Percentiles rank a stretch among this genome's conserved stretches.
These are phyloP conservation scores for Suncus etruscus DNA, from an alignment of 2,113 vertebrate genomes.

Conservation along the genomic window DNA sequence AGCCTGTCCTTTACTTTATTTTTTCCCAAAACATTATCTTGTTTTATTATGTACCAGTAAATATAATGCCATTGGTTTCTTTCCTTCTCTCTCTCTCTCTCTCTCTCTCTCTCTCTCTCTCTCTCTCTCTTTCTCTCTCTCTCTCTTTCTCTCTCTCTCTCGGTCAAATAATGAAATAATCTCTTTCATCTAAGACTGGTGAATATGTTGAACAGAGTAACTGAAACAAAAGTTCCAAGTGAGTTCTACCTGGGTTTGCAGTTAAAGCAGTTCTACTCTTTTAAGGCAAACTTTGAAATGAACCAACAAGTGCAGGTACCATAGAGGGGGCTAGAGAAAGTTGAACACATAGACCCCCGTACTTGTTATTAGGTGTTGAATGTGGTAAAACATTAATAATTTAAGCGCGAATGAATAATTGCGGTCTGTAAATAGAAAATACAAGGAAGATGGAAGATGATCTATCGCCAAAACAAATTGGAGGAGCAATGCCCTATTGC, in stretches of 20 bases:
- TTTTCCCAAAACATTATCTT: conserved; percentile 91
- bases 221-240: conserved; percentile 83
- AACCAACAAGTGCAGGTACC: conserved; percentile 81
- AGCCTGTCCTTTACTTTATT: conserved; percentile 96
- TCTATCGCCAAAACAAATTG: conserved; percentile 79
- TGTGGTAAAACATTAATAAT: conserved; percentile 79
- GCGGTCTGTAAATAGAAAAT: conserved; percentile 79
- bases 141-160: conserved; percentile 53
- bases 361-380: conserved; percentile 81
- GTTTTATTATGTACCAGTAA: conserved; percentile 92
- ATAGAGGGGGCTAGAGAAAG: neutral
- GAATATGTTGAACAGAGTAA: conserved; percentile 85
- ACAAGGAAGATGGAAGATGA: conserved; percentile 81
- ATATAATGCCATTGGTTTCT: conserved; percentile 85
- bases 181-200: conserved; percentile 85
- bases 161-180: conserved; percentile 88
- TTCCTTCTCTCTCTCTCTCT: conserved; percentile 13
- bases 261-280: conserved; percentile 51
- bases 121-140: conserved; percentile 7
- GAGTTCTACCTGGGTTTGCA: conserved; percentile 39
- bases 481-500: conserved; percentile 76
- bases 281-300: conserved; percentile 36
- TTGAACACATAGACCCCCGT: conserved; percentile 68
- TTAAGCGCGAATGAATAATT: conserved; percentile 82
- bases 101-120: conserved; percentile 53